These are phyloP conservation scores for Noctua pronuba DNA, from an alignment of 2,888 invertebrate genomes.

Conservation along the genomic window DNA sequence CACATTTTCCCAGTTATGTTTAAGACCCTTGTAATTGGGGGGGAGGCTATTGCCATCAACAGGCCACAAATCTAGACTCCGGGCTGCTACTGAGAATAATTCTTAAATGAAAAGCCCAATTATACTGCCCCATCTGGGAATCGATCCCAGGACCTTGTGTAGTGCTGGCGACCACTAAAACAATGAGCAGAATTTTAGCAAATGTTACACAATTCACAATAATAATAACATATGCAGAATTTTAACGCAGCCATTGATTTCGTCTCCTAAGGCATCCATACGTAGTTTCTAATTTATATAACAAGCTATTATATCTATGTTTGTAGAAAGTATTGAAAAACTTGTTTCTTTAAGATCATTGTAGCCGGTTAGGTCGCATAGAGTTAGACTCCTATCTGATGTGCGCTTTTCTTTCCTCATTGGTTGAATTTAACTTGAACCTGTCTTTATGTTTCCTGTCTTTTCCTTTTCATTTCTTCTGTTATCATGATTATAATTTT, in stretches of 20 bases:
- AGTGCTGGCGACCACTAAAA: background rate
- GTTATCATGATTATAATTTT: slow-evolving; percentile 1
- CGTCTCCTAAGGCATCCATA: slow-evolving; percentile 50
- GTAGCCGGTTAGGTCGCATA: slow-evolving; percentile 35
- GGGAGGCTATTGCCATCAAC: background rate
- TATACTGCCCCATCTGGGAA: background rate
- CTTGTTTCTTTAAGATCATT: slow-evolving; percentile 65
- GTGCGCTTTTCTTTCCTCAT: slow-evolving; percentile 43
- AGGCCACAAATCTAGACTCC: background rate
- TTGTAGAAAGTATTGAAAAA: slow-evolving; percentile 72
- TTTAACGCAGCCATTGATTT: slow-evolving; percentile 50
- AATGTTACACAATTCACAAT: slow-evolving; percentile 50
- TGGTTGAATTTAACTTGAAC: slow-evolving; percentile 8
- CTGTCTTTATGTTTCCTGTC: slow-evolving; percentile 3
- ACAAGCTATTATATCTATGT: slow-evolving; percentile 61
- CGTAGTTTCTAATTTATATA: slow-evolving; percentile 72
- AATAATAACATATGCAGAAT: slow-evolving; percentile 52
- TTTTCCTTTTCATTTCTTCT: slow-evolving; percentile 5
- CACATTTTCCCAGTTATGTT: background rate
- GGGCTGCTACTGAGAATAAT: background rate
- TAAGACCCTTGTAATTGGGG: background rate
- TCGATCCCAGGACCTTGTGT: background rate
- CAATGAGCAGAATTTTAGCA: slow-evolving; percentile 29
- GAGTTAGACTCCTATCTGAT: slow-evolving; percentile 40
- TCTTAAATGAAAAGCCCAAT: background rate